These are phyloP conservation scores for Prietella phreatophila DNA, from an alignment of 2,113 vertebrate species.

Conservation along the genomic window DNA sequence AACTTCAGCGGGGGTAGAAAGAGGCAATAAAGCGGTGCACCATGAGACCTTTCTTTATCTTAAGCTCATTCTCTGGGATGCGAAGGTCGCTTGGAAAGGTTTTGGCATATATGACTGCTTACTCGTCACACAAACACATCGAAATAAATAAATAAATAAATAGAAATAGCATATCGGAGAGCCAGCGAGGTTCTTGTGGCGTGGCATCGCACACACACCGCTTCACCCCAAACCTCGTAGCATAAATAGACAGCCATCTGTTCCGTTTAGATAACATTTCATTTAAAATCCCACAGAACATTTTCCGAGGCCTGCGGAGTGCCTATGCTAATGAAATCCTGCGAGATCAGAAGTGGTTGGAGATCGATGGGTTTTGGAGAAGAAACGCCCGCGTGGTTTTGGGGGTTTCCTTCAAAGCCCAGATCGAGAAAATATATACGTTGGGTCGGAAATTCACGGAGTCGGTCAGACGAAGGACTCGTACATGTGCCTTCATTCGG, in stretches of 20 bases:
- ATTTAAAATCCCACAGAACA: constrained; percentile 34
- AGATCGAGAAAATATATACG: constrained; percentile 60
- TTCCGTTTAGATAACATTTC: constrained; percentile 44
- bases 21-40: neutral
- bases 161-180: constrained; percentile 18
- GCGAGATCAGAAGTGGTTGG: constrained; percentile 69
- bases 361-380: constrained; percentile 60
- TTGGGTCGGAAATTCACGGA: constrained; percentile 56
- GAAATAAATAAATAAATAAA: constrained; percentile 22
- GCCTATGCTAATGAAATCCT: constrained; percentile 59
- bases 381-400: constrained; percentile 73
- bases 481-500: constrained; percentile 31
- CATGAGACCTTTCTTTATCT: constrained; percentile 32
- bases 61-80: constrained; percentile 9
- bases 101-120: constrained; percentile 17
- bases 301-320: constrained; percentile 32
- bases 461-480: constrained; percentile 66
- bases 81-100: constrained; percentile 27
- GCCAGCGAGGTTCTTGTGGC: constrained; percentile 36
- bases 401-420: constrained; percentile 59
- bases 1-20: neutral
- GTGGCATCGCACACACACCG: constrained; percentile 11
- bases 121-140: neutral
- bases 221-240: constrained; percentile 34
- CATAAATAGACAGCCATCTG: constrained; percentile 47